Base-by-base conservation (phyloP, 2,797 vertebrate genomes). In the Pipistrellus pygmaeus region DNA sequence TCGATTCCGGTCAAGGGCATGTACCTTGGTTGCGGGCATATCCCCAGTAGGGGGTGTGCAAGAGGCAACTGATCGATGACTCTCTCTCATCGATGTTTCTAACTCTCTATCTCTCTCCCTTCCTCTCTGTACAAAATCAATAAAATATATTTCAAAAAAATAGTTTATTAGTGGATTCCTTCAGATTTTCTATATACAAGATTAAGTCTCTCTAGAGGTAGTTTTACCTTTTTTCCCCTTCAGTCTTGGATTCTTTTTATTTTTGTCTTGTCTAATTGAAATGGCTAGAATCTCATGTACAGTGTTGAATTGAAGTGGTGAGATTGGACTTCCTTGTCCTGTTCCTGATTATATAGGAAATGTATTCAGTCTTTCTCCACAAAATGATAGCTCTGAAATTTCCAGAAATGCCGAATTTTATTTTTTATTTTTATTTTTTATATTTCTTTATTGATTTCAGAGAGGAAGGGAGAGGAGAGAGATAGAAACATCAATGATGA, bases 311-410 rank as follows among this genome's bases (percentile, higher is more conserved):
- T 57, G 41, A 84, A 68, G 27, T 38, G 41, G 73, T 35, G 44
- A 83, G 18, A 66, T 53, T 77, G 23, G 72, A 73, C 78, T 73
- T 51, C 23, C 38, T 84, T 91, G 14, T 78, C 66, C 72, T 84
- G 32, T 84, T 88, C 46, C 64, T 91, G 38, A 73, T 75, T 51
- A 21, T 55, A 60, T 68, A 86, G 46, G 62, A 53, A 86, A 78
- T 68, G 35, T 48, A 78, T 80, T 90, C 66, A 85, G 30, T 84
- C 30, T 83, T 51, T 91, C 7, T 57, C 18, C n/a, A 55, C 44
- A 93, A 84, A 87, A 51, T 88, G 25, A 72, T 92, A 87, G 48
- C 25, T 55, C 20, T 87, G 21, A 20, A 73, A 38, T 76, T 87
- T 78, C 78, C 32, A 48, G 80, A 69, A 81, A 35, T 57, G 46